Conservation (phyloP, 2,888 invertebrate species). For the Eupithecia abbreviata region DNA sequence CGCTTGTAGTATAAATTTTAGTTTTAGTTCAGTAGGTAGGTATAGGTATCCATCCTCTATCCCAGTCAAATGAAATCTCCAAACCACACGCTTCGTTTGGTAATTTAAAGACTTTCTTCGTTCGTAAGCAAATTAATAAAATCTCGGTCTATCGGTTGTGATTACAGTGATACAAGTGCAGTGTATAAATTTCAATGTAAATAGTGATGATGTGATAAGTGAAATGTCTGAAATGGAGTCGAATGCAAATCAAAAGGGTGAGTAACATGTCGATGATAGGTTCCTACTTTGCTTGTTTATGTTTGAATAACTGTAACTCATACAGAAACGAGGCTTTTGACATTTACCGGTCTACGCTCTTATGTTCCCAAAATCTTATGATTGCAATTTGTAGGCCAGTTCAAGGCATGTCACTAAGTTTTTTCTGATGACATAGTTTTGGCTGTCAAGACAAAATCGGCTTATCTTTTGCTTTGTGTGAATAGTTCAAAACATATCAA, state of each 20-base stretch:
- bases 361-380: conserved; percentile 42
- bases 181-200: conserved; percentile 43
- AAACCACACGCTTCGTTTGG: conserved; percentile 54
- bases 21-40: no score
- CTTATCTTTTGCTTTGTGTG: conserved; percentile 31
- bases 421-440: conserved; percentile 32
- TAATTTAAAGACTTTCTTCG: conserved; percentile 45
- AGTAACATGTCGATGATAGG: conserved; percentile 60
- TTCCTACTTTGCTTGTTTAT: conserved; percentile 66
- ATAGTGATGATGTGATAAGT: conserved; percentile 77
- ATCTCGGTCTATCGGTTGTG: conserved; percentile 43
- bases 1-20: no score
- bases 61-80: conserved; percentile 41
- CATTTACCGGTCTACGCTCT: conserved; percentile 63
- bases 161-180: conserved; percentile 44
- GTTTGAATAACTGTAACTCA: conserved; percentile 77
- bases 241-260: conserved; percentile 78
- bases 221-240: conserved; percentile 73
- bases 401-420: conserved; percentile 27
- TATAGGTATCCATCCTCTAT: no score
- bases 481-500: not conserved
- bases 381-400: conserved; percentile 14
- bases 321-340: conserved; percentile 57
- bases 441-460: conserved; percentile 27
- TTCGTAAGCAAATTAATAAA: conserved; percentile 26